Conservation (phyloP, 2,797 vertebrate species). For the Setipinna tenuifilis region DNA sequence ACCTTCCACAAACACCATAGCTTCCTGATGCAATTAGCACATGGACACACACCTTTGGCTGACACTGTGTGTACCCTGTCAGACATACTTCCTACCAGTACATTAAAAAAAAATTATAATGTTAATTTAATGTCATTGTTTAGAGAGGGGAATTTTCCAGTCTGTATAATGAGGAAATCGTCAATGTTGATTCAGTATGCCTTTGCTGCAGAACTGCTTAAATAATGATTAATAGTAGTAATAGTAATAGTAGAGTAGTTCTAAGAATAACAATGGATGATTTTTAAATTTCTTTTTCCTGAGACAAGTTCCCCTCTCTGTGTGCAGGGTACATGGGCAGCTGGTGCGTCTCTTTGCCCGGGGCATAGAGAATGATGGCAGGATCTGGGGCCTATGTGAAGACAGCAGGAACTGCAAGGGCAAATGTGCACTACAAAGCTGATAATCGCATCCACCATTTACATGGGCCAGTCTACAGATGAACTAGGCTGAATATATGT, state of each 20-base stretch:
- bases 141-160: too few species aligned
- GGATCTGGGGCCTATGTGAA: constrained; percentile 37
- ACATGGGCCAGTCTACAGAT: not conserved
- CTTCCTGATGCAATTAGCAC: not conserved
- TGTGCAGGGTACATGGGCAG: constrained; percentile 75
- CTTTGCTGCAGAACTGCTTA: too few species aligned
- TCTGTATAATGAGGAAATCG: too few species aligned
- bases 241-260: too few species aligned
- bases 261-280: too few species aligned
- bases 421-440: constrained; percentile 45
- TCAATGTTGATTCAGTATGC: too few species aligned
- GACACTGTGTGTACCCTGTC: not conserved
- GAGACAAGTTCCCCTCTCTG: not conserved
- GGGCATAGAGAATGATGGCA: constrained; percentile 71
- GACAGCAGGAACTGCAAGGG: constrained; percentile 50
- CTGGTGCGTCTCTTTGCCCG: constrained; percentile 78
- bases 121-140: not conserved
- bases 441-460: not conserved
- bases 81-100: not conserved
- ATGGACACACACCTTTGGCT: not conserved
- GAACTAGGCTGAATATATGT: not conserved
- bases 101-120: not conserved
- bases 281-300: too few species aligned
- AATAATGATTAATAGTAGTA: too few species aligned
- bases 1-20: not conserved